Conservation (phyloP, 2,888 invertebrate species). For the Drosophila nr. medialis region DNA sequence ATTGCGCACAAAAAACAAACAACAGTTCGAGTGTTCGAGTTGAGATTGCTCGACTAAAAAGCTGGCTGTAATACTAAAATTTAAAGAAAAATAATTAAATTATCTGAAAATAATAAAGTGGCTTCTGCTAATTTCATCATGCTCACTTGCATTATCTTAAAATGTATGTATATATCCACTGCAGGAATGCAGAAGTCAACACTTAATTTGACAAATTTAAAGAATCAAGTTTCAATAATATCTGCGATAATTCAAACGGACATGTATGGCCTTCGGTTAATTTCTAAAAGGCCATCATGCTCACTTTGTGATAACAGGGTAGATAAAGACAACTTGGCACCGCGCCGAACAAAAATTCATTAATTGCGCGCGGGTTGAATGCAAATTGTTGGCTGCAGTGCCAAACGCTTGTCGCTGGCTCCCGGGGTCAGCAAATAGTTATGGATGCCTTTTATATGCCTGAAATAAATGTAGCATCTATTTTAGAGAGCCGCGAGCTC, state of each 20-base stretch:
- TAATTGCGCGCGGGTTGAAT: constrained; percentile 68
- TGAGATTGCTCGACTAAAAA: neutral
- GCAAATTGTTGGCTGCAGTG: constrained; percentile 54
- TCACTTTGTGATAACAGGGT: constrained; percentile 2
- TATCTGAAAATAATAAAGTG: neutral
- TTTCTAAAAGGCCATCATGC: neutral
- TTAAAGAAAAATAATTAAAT: neutral
- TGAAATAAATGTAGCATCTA: neutral
- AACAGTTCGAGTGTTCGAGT: neutral
- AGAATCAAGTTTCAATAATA: neutral
- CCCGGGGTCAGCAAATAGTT: constrained; percentile 33
- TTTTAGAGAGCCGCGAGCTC: neutral
- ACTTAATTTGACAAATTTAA: neutral
- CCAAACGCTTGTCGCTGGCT: constrained; percentile 59
- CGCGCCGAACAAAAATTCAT: constrained; percentile 53
- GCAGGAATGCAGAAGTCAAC: neutral
- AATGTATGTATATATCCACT: neutral
- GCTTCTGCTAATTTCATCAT: neutral
- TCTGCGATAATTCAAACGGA: neutral
- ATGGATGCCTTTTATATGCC: neutral
- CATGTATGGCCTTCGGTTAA: neutral
- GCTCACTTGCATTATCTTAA: neutral
- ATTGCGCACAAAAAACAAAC: constrained; percentile 41
- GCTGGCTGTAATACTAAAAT: neutral
- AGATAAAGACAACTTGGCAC: constrained; percentile 53